phyloP scores from a whole-genome alignment of 2,888 invertebrate species.

The Baronia brevicornis region DNA sequence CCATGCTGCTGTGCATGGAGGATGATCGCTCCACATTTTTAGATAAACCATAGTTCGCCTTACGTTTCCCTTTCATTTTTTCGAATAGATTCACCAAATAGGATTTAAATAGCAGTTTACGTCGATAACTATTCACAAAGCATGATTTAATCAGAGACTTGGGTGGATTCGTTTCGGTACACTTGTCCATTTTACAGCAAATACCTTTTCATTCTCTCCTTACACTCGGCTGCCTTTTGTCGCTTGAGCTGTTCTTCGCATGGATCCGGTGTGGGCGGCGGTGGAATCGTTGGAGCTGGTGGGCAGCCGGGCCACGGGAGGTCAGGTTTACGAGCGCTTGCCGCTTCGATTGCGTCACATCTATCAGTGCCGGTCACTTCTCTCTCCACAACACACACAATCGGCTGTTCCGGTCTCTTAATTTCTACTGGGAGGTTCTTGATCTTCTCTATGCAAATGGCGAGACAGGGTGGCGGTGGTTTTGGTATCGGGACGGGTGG shows the following conservation, averaged over 20 bases:
- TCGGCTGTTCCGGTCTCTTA: constrained; percentile 17
- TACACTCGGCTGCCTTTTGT: constrained; percentile 29
- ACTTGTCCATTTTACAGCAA: constrained; percentile 35
- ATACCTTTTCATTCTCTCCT: constrained; percentile 40
- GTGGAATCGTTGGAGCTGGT: constrained; percentile 32
- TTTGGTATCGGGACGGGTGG: constrained; percentile 28
- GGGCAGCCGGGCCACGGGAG: constrained; percentile 35
- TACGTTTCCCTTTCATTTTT: no score
- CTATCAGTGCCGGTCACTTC: constrained; percentile 31
- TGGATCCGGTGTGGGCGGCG: constrained; percentile 33
- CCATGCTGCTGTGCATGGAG: no score
- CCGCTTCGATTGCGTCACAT: constrained; percentile 33
- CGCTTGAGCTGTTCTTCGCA: constrained; percentile 35
- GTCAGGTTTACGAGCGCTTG: constrained; percentile 26
- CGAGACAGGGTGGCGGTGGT: constrained; percentile 32
- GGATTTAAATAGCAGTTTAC: no score
- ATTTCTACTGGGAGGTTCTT: constrained; percentile 37
- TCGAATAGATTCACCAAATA: no score
- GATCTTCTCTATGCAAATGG: constrained; percentile 44
- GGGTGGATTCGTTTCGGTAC: constrained; percentile 11
- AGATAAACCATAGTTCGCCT: no score
- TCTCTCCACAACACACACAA: constrained; percentile 34
- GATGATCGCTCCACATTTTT: no score
- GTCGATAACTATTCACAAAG: no score
- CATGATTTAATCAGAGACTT: no score